Evolutionary conservation across 1,140 invertebrate species (phyloP).

Genomic region (Schmidtea mediterranea): DNA sequence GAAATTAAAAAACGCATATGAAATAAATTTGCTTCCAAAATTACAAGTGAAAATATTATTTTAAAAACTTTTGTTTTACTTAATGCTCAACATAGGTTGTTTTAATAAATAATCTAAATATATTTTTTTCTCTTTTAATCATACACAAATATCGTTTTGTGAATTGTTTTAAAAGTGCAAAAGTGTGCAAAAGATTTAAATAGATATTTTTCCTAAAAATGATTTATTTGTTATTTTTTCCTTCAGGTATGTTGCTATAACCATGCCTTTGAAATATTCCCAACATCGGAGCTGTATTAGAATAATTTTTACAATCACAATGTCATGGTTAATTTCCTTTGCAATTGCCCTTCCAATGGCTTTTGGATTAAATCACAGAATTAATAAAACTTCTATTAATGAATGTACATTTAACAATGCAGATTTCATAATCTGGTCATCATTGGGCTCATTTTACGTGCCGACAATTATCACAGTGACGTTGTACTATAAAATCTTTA

Average conservation of each 20-base stretch:
- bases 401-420: slow-evolving; percentile 69
- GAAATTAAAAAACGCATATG: too few species aligned
- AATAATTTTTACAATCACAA: slow-evolving; percentile 60
- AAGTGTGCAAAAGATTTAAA: too few species aligned
- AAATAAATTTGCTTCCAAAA: too few species aligned
- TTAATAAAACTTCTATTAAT: background rate
- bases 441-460: slow-evolving; percentile 78
- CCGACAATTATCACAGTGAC: slow-evolving; percentile 87
- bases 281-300: slow-evolving; percentile 73
- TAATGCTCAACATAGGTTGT: too few species aligned
- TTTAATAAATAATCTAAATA: too few species aligned
- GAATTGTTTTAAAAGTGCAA: too few species aligned
- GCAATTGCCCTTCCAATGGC: slow-evolving; percentile 79
- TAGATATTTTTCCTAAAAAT: too few species aligned
- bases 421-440: slow-evolving; percentile 78
- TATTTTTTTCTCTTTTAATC: too few species aligned
- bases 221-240: too few species aligned
- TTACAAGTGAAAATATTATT: too few species aligned
- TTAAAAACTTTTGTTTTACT: too few species aligned
- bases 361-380: slow-evolving; percentile 44
- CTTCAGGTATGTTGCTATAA: slow-evolving; percentile 28
- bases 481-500: slow-evolving; percentile 82
- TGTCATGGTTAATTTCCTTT: slow-evolving; percentile 70
- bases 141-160: too few species aligned
- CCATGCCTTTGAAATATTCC: slow-evolving; percentile 78